Evolutionary conservation across 2,797 vertebrate genomes (phyloP), one percentile per base, ranked within the genome.

Genomic region (Neomorphus geoffroyi): DNA sequence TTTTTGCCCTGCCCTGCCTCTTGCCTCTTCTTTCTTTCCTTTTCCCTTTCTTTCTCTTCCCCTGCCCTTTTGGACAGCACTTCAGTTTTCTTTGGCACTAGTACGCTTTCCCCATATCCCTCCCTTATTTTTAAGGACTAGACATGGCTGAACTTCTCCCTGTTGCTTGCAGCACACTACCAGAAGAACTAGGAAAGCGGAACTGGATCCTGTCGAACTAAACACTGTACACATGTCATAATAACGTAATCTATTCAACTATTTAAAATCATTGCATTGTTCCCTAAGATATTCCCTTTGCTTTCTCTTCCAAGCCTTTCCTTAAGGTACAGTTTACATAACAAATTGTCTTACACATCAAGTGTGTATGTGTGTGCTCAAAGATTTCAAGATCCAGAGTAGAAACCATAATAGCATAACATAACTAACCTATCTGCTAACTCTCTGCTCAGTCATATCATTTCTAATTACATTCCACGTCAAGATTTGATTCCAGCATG

Each of bases 401-500:
- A 88, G 35, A 77, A 92, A 69, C 67, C 37, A 51, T 11, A 8
- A 61, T 92, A 80, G 60, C 65, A 53, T 32, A 91, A 79, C 19
- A 46, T 19, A 86, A 43, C 77, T 24, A 86, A 84, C 37, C 61
- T 92, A 85, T 75, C 70, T 93, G 45, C 41, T 93, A 90, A 83
- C 93, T 81, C 70, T 93, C 83, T 90, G 66, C 62, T 96, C 78
- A 91, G 58, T 85, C 88, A 69, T 75, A 93, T 92, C 33, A 90
- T 50, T 94, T 84, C 83, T 95, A 54, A 82, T 87, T 94, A 79
- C 77, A 81, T 75, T 87, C 78, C 64, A 62, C 62, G 78, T 93
- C 93, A 95, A 92, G 70, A 89, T 95, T 96, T 92, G 89, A 95
- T 94, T 92, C 71, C 39, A 3, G 74, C 80, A 73, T 96, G 86